Base-by-base conservation (phyloP, 2,797 vertebrate species). In the Eptatretus atami region DNA sequence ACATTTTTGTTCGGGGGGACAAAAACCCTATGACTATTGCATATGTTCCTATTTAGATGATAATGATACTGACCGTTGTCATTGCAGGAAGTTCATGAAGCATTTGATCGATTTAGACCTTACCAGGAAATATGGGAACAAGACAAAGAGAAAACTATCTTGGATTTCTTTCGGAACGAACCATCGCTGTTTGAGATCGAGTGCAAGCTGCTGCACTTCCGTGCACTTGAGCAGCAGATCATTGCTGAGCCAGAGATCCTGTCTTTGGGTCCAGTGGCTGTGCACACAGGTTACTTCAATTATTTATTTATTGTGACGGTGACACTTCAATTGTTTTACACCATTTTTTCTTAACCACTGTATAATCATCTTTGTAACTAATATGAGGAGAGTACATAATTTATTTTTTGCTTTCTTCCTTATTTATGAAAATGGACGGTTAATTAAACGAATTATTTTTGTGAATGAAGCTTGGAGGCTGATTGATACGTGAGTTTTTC, bases 101-200 rank as follows among this genome's bases (percentile, higher is more conserved):
- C 81, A 66, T 72, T 86, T 64, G 74, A 84, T 15, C 74, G 65
- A 66, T 92, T 94, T 65, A 78, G 71, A 65, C 53, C 71, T 66
- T 96, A 87, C 69, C 80, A 83, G 69, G 80, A 86, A 67, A 78
- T 96, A 72, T 96, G 90, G 90, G 82, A 78, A 70, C 78, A 73
- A 65, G 80, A 90, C 66, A 80, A 80, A 66, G 80, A 86, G 68
- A 80, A 83, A 67, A 76, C 78, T 24, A 76, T 90, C 70, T 70
- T 69, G 65, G 74, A 73, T 53, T 80, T 88, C 65, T 72, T 78
- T 68, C 69, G 72, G 68, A 75, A 72, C 44, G 83, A 69, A 60
- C 84, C 82, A 1, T 72, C 80, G 68, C 73, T 94, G 3, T 81
- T 79, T 52, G 84, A 90, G 69, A 86, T 92, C 75, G 86, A 95